Conservation (phyloP, 2,113 vertebrate species). For the Micronycteris hirsuta region DNA sequence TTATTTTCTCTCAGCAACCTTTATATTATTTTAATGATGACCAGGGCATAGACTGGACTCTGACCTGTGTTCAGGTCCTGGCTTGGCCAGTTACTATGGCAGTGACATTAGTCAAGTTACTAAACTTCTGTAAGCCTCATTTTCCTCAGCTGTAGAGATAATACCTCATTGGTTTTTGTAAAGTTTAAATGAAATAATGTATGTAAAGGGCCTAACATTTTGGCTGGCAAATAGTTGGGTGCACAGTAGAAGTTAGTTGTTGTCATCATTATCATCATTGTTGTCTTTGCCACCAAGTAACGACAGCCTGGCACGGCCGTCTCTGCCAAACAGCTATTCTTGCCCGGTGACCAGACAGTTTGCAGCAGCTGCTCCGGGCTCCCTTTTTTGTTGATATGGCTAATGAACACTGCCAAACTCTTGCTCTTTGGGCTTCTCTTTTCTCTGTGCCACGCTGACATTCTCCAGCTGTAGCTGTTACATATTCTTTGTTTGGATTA, state of each 20-base stretch:
- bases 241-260: background rate
- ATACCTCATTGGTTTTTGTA: background rate
- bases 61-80: background rate
- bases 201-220: background rate
- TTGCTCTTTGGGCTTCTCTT: background rate
- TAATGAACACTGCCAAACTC: background rate
- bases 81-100: background rate
- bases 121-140: background rate
- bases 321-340: background rate
- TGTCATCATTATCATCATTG: background rate
- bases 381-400: background rate
- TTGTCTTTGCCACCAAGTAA: background rate
- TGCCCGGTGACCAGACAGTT: background rate
- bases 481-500: background rate
- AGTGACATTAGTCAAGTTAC: background rate
- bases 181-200: background rate
- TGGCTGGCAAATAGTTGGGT: background rate
- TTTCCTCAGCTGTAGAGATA: background rate
- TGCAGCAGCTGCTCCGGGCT: constrained; percentile 1
- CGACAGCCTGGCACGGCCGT: background rate
- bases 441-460: background rate
- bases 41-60: background rate
- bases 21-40: background rate
- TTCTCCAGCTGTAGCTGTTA: background rate
- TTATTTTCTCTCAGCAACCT: background rate